Evolutionary conservation across 2,113 vertebrate species (phyloP), one percentile per base, ranked within the genome.

Genomic region (Bagarius yarrelli): DNA sequence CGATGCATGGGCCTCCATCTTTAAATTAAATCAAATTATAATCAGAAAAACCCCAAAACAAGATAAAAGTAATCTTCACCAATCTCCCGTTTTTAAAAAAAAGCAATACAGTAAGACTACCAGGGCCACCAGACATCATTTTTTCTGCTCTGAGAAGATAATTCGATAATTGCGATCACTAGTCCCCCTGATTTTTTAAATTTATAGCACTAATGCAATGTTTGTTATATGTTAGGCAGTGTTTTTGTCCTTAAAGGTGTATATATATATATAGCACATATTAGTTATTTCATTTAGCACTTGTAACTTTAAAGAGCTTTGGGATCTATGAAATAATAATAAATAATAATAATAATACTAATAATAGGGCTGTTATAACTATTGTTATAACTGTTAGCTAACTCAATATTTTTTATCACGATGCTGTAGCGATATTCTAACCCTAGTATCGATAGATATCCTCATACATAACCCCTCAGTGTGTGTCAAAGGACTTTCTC

Each of bases 191-290:
- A 25, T 9, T 25, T 14, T 12, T 61, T 27, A 5, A 61, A 13
- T 30, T 61, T 30, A 57, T n/a, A 23, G 23, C 56, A 57, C 21
- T 15, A 61, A 27, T 61, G 25, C 25, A 61, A 27, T 61, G 13
- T 25, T 11, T 60, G 12, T 25, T 60, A 25, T 60, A 27, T 3
- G 30, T 30, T 30, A 30, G 4, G 59, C 16, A n/a, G n/a, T 64
- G 8, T 64, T 19, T 30, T 61, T 30, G 25, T 30, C 16, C 14
- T 32, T 23, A 3, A 19, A 11, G 30, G 8, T 27, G 16, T 34
- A 61, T 61, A 61, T 30, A 30, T 36, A 34, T n/a, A n/a, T n/a
- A n/a, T n/a, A n/a, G 63, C 36, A 66, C 63, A 66, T 64, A 40
- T 34, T 2, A 4, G 3, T 36, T 13, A 61, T 64, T 64, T 64